Conservation (phyloP, 2,888 invertebrate genomes). For the Euzophera pinguis region DNA sequence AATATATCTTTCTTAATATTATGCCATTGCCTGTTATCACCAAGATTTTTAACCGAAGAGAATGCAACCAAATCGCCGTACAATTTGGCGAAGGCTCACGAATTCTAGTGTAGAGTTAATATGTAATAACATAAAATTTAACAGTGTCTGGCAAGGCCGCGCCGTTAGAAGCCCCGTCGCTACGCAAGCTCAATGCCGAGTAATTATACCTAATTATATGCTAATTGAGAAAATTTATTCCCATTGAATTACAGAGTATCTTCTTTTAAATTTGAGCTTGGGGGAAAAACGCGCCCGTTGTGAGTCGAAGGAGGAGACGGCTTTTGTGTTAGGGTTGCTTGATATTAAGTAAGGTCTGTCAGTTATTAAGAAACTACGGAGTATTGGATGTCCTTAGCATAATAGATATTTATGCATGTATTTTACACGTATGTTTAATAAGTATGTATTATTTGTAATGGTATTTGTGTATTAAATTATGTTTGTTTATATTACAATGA, state of each 20-base stretch:
- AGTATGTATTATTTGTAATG: too few relatives aligned
- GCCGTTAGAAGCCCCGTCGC: background rate
- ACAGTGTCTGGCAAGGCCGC: background rate
- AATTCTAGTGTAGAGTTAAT: slow-evolving; percentile 1
- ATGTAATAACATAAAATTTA: slow-evolving; percentile 4
- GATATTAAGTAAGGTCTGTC: background rate
- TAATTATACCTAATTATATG: slow-evolving; percentile 20
- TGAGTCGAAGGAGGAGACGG: background rate
- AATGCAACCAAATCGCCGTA: background rate
- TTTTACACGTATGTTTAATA: too few relatives aligned
- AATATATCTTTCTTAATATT: too few relatives aligned
- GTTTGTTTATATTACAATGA: too few relatives aligned
- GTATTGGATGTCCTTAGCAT: too few relatives aligned
- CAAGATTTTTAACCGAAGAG: background rate
- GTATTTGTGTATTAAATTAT: too few relatives aligned
- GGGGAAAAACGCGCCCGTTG: background rate
- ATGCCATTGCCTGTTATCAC: too few relatives aligned
- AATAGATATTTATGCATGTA: too few relatives aligned
- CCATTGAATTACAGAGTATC: slow-evolving; percentile 16
- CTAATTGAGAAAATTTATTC: slow-evolving; percentile 21
- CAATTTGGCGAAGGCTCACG: background rate
- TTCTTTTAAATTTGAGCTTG: background rate
- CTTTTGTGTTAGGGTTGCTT: background rate
- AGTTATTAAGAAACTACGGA: background rate
- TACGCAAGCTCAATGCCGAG: slow-evolving; percentile 8